Evolutionary conservation across 2,888 invertebrate genomes (phyloP), one percentile per base, ranked within the genome.

Genomic region (Bedellia somnulentella): DNA sequence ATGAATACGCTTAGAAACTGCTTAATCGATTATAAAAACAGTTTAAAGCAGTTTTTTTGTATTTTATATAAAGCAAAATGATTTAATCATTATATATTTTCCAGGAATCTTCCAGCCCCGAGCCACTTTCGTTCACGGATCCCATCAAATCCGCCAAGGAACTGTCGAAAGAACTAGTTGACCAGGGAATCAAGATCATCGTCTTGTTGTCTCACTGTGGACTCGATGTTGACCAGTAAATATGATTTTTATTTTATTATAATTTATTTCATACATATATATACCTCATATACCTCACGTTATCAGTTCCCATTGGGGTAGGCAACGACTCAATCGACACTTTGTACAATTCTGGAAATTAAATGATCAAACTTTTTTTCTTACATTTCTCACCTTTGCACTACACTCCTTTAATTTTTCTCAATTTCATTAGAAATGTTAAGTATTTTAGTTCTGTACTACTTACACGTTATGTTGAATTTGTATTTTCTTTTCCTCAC

Each of bases 141-240:
- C 89, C 88, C 38, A 75, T 80, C 5, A 76, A 75, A 31, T 77
- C 84, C 2, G 79, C 87, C 2, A 78, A 75, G 29, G 60, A 71
- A 3, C 87, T 89, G 61, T 83, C 87, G 0, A 49, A 71, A 33
- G 58, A 66, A 27, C 47, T 90, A 14, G 70, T 62, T 9, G 62
- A 75, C 9, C 62, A 82, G 42, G 85, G 86, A 0, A 82, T 89
- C 2, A 82, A 89, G 38, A 89, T 90, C 25, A 86, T 92, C 35
- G 81, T 93, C 30, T 85, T 87, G 0, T 59, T 93, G 8, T 91
- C 92, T 1, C 93, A 93, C 50, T 86, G 88, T 35, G 92, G 93
- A 2, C 80, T 88, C 29, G 75, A 79, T 1, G 67, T 81, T 5
- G 88, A 88, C 42, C 68, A 80, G 68, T 77, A 37, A 49, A 62